A percentile compares a stretch with the other conserved stretches of the same genome.
These are phyloP conservation scores for Sakesphorus luctuosus DNA, from an alignment of 2,113 vertebrate genomes.

Conservation along the genomic window DNA sequence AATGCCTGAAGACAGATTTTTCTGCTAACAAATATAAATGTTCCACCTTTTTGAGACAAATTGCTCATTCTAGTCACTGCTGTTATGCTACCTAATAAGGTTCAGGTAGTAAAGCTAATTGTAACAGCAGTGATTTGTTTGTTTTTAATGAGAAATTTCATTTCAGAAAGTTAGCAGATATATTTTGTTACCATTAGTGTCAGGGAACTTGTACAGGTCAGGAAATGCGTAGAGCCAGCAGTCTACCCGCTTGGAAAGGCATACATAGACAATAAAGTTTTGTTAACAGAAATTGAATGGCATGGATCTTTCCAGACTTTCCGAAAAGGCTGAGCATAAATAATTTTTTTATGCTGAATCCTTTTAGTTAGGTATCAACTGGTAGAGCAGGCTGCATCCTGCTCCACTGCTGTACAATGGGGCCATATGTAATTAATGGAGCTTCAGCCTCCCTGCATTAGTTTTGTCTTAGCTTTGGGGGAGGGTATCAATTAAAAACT, in stretches of 20 bases:
- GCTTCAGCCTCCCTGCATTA: neutral
- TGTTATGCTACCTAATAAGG: neutral
- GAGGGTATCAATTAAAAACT: neutral
- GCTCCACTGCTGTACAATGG: neutral
- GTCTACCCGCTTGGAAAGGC: constrained; percentile 54
- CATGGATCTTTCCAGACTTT: constrained; percentile 20
- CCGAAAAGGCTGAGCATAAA: neutral
- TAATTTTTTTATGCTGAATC: neutral
- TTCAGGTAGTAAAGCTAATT: neutral
- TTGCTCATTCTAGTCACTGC: neutral
- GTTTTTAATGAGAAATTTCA: neutral
- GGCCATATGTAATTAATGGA: neutral
- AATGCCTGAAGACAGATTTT: neutral
- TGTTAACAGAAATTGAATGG: constrained; percentile 31
- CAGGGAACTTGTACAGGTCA: neutral
- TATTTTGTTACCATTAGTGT: constrained; percentile 17
- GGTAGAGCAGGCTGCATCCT: neutral
- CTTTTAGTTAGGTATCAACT: neutral
- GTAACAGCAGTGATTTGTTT: neutral
- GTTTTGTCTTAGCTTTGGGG: neutral
- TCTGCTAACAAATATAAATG: neutral
- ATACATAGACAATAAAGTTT: constrained; percentile 6
- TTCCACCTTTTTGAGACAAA: neutral
- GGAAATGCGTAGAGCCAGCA: neutral
- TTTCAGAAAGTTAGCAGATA: neutral